Percentiles rank a stretch among this genome's conserved stretches.
Conservation (phyloP, 1,140 invertebrate species). For the Melitaea cinxia region DNA sequence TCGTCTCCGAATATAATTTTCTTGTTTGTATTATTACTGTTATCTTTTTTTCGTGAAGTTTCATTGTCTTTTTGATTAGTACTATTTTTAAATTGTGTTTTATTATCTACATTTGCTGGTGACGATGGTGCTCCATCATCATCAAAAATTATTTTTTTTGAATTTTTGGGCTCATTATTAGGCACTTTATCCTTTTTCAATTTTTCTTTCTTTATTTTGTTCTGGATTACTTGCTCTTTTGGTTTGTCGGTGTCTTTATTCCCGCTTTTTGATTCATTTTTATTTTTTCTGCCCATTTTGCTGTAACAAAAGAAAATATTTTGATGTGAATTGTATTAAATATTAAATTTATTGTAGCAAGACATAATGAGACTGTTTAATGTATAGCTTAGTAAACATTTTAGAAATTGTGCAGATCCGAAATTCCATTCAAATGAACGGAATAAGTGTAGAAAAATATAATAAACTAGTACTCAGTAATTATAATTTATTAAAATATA, state of each 20-base stretch:
- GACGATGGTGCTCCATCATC: constrained; percentile 5
- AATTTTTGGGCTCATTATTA: not conserved
- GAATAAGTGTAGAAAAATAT: too few relatives aligned
- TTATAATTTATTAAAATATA: too few relatives aligned
- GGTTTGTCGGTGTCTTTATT: constrained; percentile 14
- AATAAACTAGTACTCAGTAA: too few relatives aligned
- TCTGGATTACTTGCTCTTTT: not conserved
- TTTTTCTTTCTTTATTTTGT: constrained; percentile 12
- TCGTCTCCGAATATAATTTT: constrained; percentile 40
- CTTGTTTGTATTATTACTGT: constrained; percentile 32
- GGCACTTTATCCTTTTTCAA: constrained; percentile 14
- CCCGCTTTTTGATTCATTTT: constrained; percentile 20
- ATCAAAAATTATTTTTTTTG: constrained; percentile 26
- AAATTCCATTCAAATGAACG: too few relatives aligned
- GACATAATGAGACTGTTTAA: too few relatives aligned
- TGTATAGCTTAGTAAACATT: too few relatives aligned
- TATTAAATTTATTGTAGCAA: too few relatives aligned
- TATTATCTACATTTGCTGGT: not conserved
- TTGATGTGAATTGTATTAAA: not conserved
- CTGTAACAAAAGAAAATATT: constrained; percentile 33
- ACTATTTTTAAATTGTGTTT: constrained; percentile 3
- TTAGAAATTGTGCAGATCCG: too few relatives aligned
- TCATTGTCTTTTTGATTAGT: constrained; percentile 6
- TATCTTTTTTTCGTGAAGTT: constrained; percentile 17
- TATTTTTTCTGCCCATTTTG: constrained; percentile 44